Percentiles rank a stretch among this genome's conserved stretches.
These are phyloP conservation scores for Aleadryas rufinucha DNA, from an alignment of 2,113 vertebrate species.

Conservation along the genomic window DNA sequence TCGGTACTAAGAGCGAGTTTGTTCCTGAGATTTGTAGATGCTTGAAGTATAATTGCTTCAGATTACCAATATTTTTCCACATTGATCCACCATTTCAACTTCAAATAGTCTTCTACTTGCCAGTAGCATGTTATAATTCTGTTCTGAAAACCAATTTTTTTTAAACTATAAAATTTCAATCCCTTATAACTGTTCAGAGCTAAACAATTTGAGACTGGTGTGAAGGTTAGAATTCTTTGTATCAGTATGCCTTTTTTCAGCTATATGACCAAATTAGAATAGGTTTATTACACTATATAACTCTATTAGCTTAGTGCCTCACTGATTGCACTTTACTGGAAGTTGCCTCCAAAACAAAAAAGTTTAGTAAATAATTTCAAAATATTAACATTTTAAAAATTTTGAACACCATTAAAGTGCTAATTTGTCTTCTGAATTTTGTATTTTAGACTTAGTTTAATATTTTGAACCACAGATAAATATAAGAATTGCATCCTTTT, in stretches of 20 bases:
- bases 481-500: background rate
- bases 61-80: background rate
- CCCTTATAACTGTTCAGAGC: background rate
- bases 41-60: background rate
- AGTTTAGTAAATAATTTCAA: background rate
- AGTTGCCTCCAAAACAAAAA: background rate
- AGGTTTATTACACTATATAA: fast-evolving
- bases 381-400: background rate
- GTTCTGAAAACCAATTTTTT: background rate
- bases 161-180: background rate
- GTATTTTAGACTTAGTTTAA: background rate
- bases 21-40: background rate
- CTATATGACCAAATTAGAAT: background rate
- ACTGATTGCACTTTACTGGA: background rate
- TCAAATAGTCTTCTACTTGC: background rate
- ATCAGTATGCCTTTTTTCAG: background rate
- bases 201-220: background rate
- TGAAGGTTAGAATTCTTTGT: background rate
- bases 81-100: background rate
- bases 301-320: background rate
- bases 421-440: background rate
- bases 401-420: background rate
- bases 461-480: background rate
- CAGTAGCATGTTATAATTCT: background rate
- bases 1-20: background rate